Evolutionary conservation across 2,888 invertebrate genomes (phyloP).

Genomic region (Drosophila ezoana): DNA sequence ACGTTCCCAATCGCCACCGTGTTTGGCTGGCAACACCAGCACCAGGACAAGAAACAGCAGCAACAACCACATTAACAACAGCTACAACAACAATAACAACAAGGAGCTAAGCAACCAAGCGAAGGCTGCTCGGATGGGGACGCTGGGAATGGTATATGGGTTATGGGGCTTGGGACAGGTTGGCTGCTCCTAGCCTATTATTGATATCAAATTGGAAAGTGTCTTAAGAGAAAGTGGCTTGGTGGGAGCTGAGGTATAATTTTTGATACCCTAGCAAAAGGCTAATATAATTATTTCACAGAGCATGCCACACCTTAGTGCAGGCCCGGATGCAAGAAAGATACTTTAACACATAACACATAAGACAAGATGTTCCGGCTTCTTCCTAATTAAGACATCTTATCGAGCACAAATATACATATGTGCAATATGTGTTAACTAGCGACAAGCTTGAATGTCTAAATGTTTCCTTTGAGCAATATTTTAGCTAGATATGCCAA

Average conservation of each 20-base stretch:
- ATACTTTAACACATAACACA: too few species aligned
- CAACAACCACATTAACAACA: conserved; percentile 2
- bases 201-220: conserved; percentile 81
- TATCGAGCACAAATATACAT: too few species aligned
- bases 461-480: too few species aligned
- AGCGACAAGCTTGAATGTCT: too few species aligned
- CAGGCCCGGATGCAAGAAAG: too few species aligned
- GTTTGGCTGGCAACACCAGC: conserved; percentile 24
- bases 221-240: conserved; percentile 65
- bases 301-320: too few species aligned
- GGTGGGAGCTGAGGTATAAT: conserved; percentile 12
- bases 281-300: too few species aligned
- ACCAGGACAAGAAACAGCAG: conserved; percentile 4
- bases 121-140: neutral
- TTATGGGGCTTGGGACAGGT: conserved; percentile 1
- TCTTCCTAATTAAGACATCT: too few species aligned
- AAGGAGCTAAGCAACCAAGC: neutral
- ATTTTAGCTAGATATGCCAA: too few species aligned
- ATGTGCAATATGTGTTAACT: too few species aligned
- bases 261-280: conserved; percentile 6
- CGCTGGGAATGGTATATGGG: neutral
- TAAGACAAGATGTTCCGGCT: too few species aligned
- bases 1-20: conserved; percentile 53
- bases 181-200: conserved; percentile 57
- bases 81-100: conserved; percentile 1